Percentiles rank a stretch among this genome's conserved stretches.
Conservation (phyloP, 2,797 vertebrate species). For the Poeciliopsis turneri region DNA sequence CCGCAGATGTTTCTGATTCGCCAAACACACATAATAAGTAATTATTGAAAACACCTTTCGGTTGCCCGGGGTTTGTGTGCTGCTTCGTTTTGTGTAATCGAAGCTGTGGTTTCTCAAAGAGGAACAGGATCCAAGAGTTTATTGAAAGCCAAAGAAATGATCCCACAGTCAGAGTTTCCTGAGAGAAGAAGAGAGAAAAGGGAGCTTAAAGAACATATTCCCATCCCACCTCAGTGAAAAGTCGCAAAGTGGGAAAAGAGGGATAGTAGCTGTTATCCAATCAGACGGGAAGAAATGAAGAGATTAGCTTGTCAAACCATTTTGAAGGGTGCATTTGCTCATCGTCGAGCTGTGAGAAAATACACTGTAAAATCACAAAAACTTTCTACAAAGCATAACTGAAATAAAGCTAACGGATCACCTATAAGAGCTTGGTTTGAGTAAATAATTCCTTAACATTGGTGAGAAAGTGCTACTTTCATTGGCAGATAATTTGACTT, state of each 20-base stretch:
- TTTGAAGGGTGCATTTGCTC: not conserved
- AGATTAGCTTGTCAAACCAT: conserved; percentile 30
- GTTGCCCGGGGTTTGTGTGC: conserved; percentile 69
- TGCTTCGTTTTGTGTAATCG: conserved; percentile 73
- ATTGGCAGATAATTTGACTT: too few relatives aligned
- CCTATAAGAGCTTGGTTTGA: too few relatives aligned
- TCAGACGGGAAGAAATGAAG: conserved; percentile 58
- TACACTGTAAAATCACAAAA: too few relatives aligned
- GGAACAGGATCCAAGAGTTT: conserved; percentile 64
- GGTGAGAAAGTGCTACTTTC: too few relatives aligned
- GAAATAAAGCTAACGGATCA: too few relatives aligned
- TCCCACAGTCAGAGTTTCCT: conserved; percentile 69
- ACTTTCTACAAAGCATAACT: too few relatives aligned
- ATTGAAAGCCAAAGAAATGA: conserved; percentile 70
- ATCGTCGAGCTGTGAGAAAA: too few relatives aligned
- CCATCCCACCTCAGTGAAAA: conserved; percentile 37
- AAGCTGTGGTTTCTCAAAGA: conserved; percentile 64
- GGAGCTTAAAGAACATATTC: conserved; percentile 57
- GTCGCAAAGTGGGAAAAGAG: conserved; percentile 28
- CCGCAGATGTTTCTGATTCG: conserved; percentile 77
- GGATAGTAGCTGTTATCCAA: conserved; percentile 39
- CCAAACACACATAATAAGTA: conserved; percentile 77
- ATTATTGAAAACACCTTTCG: conserved; percentile 83
- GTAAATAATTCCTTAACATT: too few relatives aligned
- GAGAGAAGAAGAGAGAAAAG: conserved; percentile 55